Conservation (phyloP, 2,113 vertebrate genomes). For the Poeciliopsis turrubarensis region DNA sequence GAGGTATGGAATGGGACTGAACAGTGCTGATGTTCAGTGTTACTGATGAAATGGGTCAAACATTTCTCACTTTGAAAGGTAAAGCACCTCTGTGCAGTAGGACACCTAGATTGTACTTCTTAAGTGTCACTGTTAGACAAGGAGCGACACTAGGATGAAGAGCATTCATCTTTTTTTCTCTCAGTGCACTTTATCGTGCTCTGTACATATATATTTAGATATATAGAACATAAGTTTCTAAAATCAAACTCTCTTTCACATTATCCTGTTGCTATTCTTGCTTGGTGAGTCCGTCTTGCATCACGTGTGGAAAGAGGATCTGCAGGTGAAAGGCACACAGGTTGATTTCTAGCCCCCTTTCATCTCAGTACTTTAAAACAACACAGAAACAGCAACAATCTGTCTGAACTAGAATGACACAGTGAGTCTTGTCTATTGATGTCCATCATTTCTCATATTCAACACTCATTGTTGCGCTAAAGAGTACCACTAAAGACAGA, state of each 20-base stretch:
- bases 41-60: not conserved
- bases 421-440: no score
- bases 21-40: not conserved
- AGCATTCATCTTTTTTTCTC: not conserved
- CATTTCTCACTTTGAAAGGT: not conserved
- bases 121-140: not conserved
- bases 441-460: no score
- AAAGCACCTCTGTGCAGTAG: not conserved
- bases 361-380: not conserved
- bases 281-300: not conserved
- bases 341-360: not conserved
- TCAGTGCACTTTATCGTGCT: not conserved
- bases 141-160: not conserved
- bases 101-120: not conserved
- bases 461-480: no score
- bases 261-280: no score
- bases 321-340: not conserved
- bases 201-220: not conserved
- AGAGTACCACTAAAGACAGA: no score
- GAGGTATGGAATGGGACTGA: not conserved
- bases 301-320: not conserved
- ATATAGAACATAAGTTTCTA: no score
- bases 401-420: no score
- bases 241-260: not conserved
- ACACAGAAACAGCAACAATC: no score